These are phyloP conservation scores for Cataglyphis rosenhaueri DNA, from an alignment of 2,888 invertebrate species.

Conservation along the genomic window DNA sequence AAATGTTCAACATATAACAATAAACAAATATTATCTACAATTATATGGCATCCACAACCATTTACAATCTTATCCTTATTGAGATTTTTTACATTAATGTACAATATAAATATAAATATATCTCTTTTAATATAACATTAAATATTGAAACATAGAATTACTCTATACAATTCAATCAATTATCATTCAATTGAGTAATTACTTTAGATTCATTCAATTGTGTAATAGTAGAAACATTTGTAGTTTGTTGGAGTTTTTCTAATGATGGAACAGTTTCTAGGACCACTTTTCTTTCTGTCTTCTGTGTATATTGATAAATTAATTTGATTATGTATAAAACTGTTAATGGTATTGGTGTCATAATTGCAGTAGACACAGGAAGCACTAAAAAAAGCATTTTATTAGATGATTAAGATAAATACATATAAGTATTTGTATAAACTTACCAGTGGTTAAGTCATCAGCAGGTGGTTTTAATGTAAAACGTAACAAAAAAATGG, in stretches of 20 bases:
- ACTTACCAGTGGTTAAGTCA: conserved; percentile 93
- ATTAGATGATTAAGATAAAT: conserved; percentile 16
- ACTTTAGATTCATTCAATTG: conserved; percentile 1
- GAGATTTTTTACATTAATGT: not conserved
- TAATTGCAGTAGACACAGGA: conserved; percentile 96
- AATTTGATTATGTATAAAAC: conserved; percentile 84
- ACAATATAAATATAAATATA: not conserved
- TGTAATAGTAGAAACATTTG: conserved; percentile 12
- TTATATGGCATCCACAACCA: not conserved
- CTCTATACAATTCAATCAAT: not conserved
- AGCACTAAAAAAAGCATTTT: conserved; percentile 88
- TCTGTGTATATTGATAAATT: conserved; percentile 55
- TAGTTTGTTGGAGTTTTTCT: conserved; percentile 74
- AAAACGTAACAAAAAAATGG: conserved; percentile 94
- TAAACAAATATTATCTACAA: not conserved
- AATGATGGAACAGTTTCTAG: conserved; percentile 63
- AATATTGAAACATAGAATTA: not conserved
- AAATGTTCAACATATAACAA: not conserved
- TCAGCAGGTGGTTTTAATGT: conserved; percentile 94
- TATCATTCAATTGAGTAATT: not conserved
- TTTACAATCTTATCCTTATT: not conserved
- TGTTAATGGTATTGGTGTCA: conserved; percentile 96
- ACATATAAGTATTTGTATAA: conserved; percentile 7
- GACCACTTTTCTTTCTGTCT: conserved; percentile 63
- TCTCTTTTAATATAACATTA: not conserved